Conservation (phyloP, 2,797 vertebrate species). For the Galagoides demidoff region DNA sequence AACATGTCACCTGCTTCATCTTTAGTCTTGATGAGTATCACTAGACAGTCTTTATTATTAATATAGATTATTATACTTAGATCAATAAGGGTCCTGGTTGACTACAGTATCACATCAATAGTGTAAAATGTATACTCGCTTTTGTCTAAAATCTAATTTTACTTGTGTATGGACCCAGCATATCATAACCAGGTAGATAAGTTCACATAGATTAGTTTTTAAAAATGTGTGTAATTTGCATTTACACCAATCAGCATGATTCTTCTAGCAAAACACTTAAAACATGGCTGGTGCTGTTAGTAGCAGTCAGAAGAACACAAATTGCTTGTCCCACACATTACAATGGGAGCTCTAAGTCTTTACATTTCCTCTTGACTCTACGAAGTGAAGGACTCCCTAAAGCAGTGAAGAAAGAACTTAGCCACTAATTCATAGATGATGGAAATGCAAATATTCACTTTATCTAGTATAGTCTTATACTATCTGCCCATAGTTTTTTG, state of each 20-base stretch:
- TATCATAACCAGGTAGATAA: slow-evolving; percentile 79
- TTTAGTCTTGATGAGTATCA: slow-evolving; percentile 49
- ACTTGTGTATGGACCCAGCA: slow-evolving; percentile 75
- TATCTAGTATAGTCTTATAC: slow-evolving; percentile 79
- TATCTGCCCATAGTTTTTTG: slow-evolving; percentile 85
- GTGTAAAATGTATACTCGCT: slow-evolving; percentile 71
- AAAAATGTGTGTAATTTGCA: slow-evolving; percentile 72
- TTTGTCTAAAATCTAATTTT: slow-evolving; percentile 60
- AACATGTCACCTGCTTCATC: slow-evolving; percentile 19
- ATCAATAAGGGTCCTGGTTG: slow-evolving; percentile 76
- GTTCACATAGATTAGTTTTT: slow-evolving; percentile 67
- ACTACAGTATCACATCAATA: slow-evolving; percentile 74
- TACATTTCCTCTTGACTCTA: slow-evolving; percentile 69
- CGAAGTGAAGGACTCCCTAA: slow-evolving; percentile 77
- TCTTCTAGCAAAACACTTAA: slow-evolving; percentile 74
- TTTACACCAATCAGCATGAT: slow-evolving; percentile 74
- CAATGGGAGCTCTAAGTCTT: slow-evolving; percentile 66
- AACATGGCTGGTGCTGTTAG: slow-evolving; percentile 75
- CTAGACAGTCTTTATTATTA: slow-evolving; percentile 43
- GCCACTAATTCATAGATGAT: slow-evolving; percentile 78
- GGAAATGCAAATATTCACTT: slow-evolving; percentile 79
- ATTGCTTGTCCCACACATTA: slow-evolving; percentile 71
- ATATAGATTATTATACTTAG: slow-evolving; percentile 75
- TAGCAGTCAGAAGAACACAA: slow-evolving; percentile 76
- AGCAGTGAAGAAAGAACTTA: slow-evolving; percentile 77